phyloP scores from a whole-genome alignment of 2,797 vertebrate genomes.

The Glyptemys insculpta region DNA sequence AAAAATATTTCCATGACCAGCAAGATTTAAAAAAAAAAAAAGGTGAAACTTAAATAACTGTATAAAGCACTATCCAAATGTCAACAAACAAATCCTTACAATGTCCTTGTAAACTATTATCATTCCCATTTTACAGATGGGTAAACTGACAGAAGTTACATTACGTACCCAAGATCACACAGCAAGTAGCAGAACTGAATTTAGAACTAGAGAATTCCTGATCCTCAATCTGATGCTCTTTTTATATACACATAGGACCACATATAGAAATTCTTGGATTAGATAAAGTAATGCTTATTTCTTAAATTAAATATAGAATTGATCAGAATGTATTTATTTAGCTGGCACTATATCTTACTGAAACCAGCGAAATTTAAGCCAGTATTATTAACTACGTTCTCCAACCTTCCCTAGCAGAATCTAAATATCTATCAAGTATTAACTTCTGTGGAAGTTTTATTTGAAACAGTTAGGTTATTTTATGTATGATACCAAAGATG shows the following conservation, averaged over 20 bases:
- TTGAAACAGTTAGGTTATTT: rapidly evolving
- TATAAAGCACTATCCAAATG: background rate
- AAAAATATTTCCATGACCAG: background rate
- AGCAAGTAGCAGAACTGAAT: background rate
- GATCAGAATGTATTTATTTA: background rate
- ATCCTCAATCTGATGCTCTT: background rate
- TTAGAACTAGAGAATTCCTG: background rate
- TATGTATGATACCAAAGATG: background rate
- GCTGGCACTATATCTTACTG: rapidly evolving
- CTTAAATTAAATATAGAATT: background rate
- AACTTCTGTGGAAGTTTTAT: rapidly evolving
- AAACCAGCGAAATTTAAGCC: background rate
- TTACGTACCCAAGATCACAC: background rate
- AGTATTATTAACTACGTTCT: background rate
- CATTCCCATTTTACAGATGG: background rate
- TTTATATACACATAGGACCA: background rate
- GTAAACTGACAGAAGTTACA: background rate
- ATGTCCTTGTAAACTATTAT: background rate
- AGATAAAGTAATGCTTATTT: background rate
- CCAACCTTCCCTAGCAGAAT: rapidly evolving
- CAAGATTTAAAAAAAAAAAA: rapidly evolving
- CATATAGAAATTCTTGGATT: background rate
- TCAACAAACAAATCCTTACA: background rate
- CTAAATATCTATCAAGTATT: rapidly evolving
- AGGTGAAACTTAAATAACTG: background rate